Percentiles rank a stretch among this genome's conserved stretches.
phyloP scores from a whole-genome alignment of 2,888 invertebrate genomes.

The Tetropium fuscum region DNA sequence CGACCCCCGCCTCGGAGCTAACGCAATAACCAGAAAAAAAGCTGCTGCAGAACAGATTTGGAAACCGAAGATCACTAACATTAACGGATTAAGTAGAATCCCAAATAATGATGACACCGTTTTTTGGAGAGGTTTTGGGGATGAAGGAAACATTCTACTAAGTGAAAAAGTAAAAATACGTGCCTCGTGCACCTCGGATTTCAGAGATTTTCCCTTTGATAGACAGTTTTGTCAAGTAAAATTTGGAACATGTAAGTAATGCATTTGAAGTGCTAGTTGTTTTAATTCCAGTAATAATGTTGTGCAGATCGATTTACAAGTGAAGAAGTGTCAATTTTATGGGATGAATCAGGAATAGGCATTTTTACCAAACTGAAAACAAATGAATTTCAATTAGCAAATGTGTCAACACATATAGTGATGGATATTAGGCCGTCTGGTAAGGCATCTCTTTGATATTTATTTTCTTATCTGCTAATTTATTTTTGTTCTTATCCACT shows the following conservation, averaged over 20 bases:
- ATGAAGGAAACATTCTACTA: slow-evolving; percentile 51
- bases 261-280: too few relatives aligned
- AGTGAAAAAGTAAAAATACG: slow-evolving; percentile 50
- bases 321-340: slow-evolving; percentile 52
- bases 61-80: slow-evolving; percentile 53
- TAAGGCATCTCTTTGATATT: too few relatives aligned
- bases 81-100: slow-evolving; percentile 40
- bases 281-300: too few relatives aligned
- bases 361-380: slow-evolving; percentile 32
- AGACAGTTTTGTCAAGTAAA: slow-evolving; percentile 52
- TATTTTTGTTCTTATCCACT: too few relatives aligned
- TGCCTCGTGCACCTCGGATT: slow-evolving; percentile 47
- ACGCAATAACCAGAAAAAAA: slow-evolving; percentile 48
- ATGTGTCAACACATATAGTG: slow-evolving; percentile 42
- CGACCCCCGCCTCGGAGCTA: slow-evolving; percentile 51
- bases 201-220: slow-evolving; percentile 54
- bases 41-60: slow-evolving; percentile 55
- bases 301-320: slow-evolving; percentile 54
- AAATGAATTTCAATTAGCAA: slow-evolving; percentile 48
- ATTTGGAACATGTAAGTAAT: slow-evolving; percentile 55
- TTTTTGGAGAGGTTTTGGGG: slow-evolving; percentile 55
- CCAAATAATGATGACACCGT: slow-evolving; percentile 47
- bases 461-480: too few relatives aligned
- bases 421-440: slow-evolving; percentile 49
- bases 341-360: slow-evolving; percentile 45